Evolutionary conservation across 1,140 invertebrate genomes (phyloP).

Genomic region (Aleiodes sp.): DNA sequence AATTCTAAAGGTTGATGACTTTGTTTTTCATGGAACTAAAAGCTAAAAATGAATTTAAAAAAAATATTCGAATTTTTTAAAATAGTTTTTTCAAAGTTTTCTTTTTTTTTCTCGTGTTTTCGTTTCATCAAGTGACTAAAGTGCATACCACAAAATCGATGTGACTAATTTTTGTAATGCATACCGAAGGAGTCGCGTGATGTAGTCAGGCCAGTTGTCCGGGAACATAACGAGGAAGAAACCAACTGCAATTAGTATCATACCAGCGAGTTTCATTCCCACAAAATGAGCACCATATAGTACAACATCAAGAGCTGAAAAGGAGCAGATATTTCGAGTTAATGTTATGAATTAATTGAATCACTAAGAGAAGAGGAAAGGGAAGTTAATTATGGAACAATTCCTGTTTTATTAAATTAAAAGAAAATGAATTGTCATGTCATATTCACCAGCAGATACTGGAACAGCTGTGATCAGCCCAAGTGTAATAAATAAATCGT

Average conservation of each 20-base stretch:
- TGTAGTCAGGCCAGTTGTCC: conserved; percentile 95
- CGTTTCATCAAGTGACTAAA: conserved; percentile 42
- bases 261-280: conserved; percentile 93
- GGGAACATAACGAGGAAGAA: conserved; percentile 95
- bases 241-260: conserved; percentile 88
- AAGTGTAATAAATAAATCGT: conserved; percentile 91
- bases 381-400: background rate
- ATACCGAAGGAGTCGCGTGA: conserved; percentile 86
- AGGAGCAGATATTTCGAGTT: conserved; percentile 31
- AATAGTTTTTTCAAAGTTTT: conserved; percentile 16
- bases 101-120: conserved; percentile 29
- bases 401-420: background rate
- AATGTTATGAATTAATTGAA: no score
- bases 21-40: conserved; percentile 21
- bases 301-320: conserved; percentile 86
- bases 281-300: conserved; percentile 86
- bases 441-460: conserved; percentile 89
- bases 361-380: no score
- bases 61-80: conserved; percentile 13
- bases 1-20: conserved; percentile 35
- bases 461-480: conserved; percentile 91
- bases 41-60: conserved; percentile 24
- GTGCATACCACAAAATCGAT: conserved; percentile 53
- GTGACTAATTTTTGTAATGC: conserved; percentile 48
- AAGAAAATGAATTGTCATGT: background rate